Evolutionary conservation across 2,113 vertebrate genomes (phyloP), one percentile per base, ranked within the genome.

Genomic region (Periophthalmus modestus): DNA sequence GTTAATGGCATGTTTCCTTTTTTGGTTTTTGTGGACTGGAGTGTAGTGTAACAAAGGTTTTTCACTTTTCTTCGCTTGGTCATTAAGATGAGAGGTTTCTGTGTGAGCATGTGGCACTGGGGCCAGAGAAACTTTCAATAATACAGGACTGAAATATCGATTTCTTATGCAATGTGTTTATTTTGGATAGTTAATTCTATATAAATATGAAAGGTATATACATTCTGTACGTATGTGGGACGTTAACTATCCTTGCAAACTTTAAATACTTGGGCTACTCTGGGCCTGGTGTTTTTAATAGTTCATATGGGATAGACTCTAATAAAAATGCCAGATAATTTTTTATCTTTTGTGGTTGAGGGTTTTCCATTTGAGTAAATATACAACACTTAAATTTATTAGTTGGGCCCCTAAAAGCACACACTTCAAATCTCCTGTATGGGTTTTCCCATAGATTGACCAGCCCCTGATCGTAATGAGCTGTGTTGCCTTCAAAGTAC

Each of bases 31-130:
- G 68, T 66, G 75, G n/a, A 57, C 5, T n/a, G 11, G 89, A 90
- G 86, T 82, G 83, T 74, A 82, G 77, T 86, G 84, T 66, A 77
- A 82, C 83, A 85, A 86, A 87, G 75, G 78, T 57, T 87, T 91
- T 90, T 87, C 88, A 83, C 71, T 78, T 33, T 21, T 81, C 68
- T 73, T 84, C 62, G 78, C 63, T 86, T 13, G 39, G 24, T 74
- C 47, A 28, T 52, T 58, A 66, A 66, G 61, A 75, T 69, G 63
- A 66, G 21, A 63, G 50, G 70, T 68, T 71, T 57, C 58, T 72
- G 73, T 70, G 65, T 73, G 69, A 77, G 73, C 66, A 54, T 52
- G 50, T 52, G 63, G 47, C 47, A 80, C 75, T 67, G 48, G 78
- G 65, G 87, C 85, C 82, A 39, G 9, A 39, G 36, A 7, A 39